phyloP scores from a whole-genome alignment of 2,113 vertebrate genomes.

The Rhadina sibilatrix region DNA sequence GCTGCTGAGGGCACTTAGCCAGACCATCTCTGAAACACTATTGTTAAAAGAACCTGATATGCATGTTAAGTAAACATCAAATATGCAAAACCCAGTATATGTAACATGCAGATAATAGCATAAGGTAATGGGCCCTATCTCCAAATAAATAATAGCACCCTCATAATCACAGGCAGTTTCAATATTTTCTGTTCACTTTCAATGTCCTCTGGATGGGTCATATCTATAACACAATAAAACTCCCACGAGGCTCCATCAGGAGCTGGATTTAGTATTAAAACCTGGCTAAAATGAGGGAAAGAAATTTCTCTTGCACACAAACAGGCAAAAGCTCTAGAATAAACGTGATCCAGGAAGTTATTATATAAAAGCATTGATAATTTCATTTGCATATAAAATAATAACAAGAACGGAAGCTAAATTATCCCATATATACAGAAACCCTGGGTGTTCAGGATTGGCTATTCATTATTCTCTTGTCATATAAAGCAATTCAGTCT shows the following conservation, averaged over 20 bases:
- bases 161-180: background rate
- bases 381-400: conserved; percentile 63
- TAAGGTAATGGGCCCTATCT: background rate
- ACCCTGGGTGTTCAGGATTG: conserved; percentile 10
- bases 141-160: background rate
- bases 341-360: conserved; percentile 33
- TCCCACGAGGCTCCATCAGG: background rate
- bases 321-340: background rate
- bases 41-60: conserved; percentile 4
- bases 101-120: background rate
- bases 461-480: conserved; percentile 46
- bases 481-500: conserved; percentile 51
- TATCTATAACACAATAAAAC: background rate
- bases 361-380: conserved; percentile 17
- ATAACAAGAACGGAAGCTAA: conserved; percentile 30
- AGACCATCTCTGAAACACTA: conserved; percentile 10
- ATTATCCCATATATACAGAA: conserved; percentile 23
- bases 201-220: background rate
- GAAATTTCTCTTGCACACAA: background rate
- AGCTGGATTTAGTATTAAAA: conserved; percentile 14
- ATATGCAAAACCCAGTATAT: conserved; percentile 3
- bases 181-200: conserved; percentile 14
- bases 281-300: background rate
- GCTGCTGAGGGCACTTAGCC: conserved; percentile 29
- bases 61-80: conserved; percentile 22